A percentile compares a stretch with the other conserved stretches of the same genome.
These are phyloP conservation scores for Phrynocephalus versicolor DNA, from an alignment of 2,113 vertebrate genomes.

Conservation along the genomic window DNA sequence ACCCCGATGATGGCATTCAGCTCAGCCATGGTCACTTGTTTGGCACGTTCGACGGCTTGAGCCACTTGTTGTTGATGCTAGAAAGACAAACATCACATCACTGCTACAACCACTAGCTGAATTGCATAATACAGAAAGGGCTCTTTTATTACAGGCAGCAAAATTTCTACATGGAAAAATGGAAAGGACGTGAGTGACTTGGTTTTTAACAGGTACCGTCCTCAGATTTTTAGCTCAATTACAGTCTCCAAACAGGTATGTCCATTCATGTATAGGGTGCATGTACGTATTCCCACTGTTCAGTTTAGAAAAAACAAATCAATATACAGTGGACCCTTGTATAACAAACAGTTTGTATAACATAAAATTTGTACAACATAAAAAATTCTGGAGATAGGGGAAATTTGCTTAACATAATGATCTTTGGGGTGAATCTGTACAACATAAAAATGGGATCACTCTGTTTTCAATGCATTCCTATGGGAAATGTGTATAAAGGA, in stretches of 20 bases:
- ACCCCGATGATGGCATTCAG: conserved; percentile 97
- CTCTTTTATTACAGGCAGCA: background rate
- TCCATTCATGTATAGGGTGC: background rate
- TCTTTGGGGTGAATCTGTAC: too few species aligned
- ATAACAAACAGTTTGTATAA: too few species aligned
- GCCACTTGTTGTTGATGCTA: conserved; percentile 98
- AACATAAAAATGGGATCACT: too few species aligned
- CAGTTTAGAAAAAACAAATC: background rate
- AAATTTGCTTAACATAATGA: too few species aligned
- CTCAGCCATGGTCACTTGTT: conserved; percentile 99
- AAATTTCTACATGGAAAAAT: background rate
- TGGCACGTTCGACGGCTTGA: conserved; percentile 95
- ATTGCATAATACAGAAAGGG: background rate
- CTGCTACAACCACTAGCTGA: background rate
- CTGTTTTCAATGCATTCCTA: too few species aligned
- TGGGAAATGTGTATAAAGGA: too few species aligned
- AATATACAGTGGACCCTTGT: too few species aligned
- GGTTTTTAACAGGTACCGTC: background rate
- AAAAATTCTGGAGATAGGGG: too few species aligned
- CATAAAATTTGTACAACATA: too few species aligned
- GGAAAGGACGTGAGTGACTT: background rate
- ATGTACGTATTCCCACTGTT: background rate
- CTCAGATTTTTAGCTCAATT: background rate
- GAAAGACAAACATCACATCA: conserved; percentile 16
- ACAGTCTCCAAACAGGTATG: background rate